Evolutionary conservation across 2,888 invertebrate genomes (phyloP), one percentile per base, ranked within the genome.

Genomic region (Lissocephala sabroskyi): DNA sequence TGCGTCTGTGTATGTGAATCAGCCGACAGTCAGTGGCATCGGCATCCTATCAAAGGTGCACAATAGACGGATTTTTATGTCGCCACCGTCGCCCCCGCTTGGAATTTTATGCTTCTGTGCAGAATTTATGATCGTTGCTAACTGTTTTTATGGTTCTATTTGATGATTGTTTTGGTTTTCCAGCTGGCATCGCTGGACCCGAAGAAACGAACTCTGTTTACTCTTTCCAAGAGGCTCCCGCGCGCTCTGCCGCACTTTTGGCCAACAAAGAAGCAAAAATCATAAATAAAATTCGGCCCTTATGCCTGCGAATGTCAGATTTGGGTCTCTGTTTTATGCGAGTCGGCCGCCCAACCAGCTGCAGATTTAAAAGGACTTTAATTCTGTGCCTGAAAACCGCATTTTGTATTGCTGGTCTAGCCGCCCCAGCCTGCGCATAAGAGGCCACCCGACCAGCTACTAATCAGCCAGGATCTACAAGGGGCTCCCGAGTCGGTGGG

Each of bases 81-180:
- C 53, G 56, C 65, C 3, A 3, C 11, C n/a, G 5, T 30, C 11
- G 30, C 30, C 32, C 53, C 57, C 75, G 60, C 57, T 60, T 64
- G 62, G 57, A 45, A 58, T 71, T 66, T 75, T 70, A 67, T 70
- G 56, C 46, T 52, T 58, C 54, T 75, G 62, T 66, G 62, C 52
- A 50, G 57, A 76, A 76, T 76, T 73, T 71, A 71, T 71, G 59
- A 67, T 73, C 65, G 60, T 45, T 54, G 60, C 76, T 75, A 71
- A 73, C 70, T 76, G 70, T 73, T 71, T 71, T 71, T 71, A 71
- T 76, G 76, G 63, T 65, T 71, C 59, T 62, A 73, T 76, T 73
- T 67, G 70, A 71, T 76, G 62, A 76, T 76, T 71, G 59, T 75
- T 75, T 76, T 57, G 62, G 73, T 71, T 75, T 65, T 53, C 52